phyloP scores from a whole-genome alignment of 2,888 invertebrate genomes.

The Yponomeuta plumbellus region DNA sequence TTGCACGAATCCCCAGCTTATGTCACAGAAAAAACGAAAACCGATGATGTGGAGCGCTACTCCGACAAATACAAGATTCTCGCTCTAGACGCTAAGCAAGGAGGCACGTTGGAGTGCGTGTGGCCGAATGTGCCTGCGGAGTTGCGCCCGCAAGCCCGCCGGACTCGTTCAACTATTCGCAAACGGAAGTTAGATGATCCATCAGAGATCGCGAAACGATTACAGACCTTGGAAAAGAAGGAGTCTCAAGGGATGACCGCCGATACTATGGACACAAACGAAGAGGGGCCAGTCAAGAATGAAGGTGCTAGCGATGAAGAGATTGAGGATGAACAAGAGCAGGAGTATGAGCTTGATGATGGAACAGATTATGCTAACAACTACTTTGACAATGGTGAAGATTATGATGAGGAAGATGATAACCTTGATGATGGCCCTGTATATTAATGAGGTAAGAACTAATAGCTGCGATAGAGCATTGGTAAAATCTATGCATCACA shows the following conservation, averaged over 20 bases:
- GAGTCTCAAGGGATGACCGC: constrained; percentile 70
- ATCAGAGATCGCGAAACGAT: constrained; percentile 56
- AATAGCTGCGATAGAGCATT: background rate
- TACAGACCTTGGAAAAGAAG: constrained; percentile 82
- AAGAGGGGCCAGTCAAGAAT: constrained; percentile 60
- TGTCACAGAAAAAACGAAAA: constrained; percentile 66
- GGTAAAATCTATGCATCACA: no score
- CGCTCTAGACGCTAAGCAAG: constrained; percentile 65
- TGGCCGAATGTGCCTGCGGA: constrained; percentile 81
- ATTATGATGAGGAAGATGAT: constrained; percentile 91
- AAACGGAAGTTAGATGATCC: constrained; percentile 62
- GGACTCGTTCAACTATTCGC: constrained; percentile 42
- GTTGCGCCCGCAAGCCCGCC: constrained; percentile 69
- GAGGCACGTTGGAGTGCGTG: constrained; percentile 66
- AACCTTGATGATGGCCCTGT: constrained; percentile 89
- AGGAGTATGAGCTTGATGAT: constrained; percentile 91
- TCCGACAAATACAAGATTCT: constrained; percentile 76
- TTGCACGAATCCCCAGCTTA: constrained; percentile 82
- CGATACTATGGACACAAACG: constrained; percentile 65
- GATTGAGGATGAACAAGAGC: constrained; percentile 79
- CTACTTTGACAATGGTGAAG: constrained; percentile 92
- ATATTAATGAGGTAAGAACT: constrained; percentile 67
- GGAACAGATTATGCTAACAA: constrained; percentile 92
- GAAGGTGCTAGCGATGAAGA: constrained; percentile 77
- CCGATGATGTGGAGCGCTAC: constrained; percentile 73